A percentile compares a stretch with the other conserved stretches of the same genome.
These are phyloP conservation scores for Atta colombica DNA, from an alignment of 1,140 invertebrate species.

Conservation along the genomic window DNA sequence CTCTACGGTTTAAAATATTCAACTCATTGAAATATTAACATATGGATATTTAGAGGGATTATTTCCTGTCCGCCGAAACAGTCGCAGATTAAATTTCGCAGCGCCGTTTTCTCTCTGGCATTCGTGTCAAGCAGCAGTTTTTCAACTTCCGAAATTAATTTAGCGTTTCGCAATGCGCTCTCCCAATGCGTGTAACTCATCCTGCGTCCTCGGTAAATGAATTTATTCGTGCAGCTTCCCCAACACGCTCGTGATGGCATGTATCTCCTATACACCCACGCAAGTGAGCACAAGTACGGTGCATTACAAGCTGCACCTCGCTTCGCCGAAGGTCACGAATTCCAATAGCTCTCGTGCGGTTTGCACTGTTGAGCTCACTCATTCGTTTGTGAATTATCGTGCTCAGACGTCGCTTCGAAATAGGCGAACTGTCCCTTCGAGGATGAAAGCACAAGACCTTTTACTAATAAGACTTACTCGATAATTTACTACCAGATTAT, in stretches of 20 bases:
- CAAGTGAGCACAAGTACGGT: slow-evolving; percentile 63
- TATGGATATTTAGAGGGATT: slow-evolving; percentile 20
- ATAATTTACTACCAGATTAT: neutral
- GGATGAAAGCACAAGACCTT: neutral
- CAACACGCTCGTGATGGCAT: slow-evolving; percentile 54
- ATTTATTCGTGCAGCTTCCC: slow-evolving; percentile 68
- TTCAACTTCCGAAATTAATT: slow-evolving; percentile 55
- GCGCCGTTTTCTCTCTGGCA: neutral
- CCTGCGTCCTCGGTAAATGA: slow-evolving; percentile 50
- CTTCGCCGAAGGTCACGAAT: slow-evolving; percentile 73
- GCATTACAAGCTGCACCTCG: slow-evolving; percentile 71
- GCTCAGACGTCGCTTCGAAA: slow-evolving; percentile 1
- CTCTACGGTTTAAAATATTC: slow-evolving; percentile 14
- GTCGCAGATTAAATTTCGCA: slow-evolving; percentile 30
- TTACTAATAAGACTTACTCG: neutral
- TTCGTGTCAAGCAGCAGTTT: slow-evolving; percentile 28
- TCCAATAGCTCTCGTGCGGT: slow-evolving; percentile 70
- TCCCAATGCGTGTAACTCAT: slow-evolving; percentile 51
- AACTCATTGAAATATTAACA: slow-evolving; percentile 6
- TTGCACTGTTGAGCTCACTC: slow-evolving; percentile 47
- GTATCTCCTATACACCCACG: slow-evolving; percentile 64
- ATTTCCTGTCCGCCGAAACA: slow-evolving; percentile 1
- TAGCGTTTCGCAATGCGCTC: slow-evolving; percentile 44
- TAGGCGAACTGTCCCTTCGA: neutral
- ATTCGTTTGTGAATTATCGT: slow-evolving; percentile 70